Base-by-base conservation (phyloP, 2,888 invertebrate species). In the Nymphalis urticae region DNA sequence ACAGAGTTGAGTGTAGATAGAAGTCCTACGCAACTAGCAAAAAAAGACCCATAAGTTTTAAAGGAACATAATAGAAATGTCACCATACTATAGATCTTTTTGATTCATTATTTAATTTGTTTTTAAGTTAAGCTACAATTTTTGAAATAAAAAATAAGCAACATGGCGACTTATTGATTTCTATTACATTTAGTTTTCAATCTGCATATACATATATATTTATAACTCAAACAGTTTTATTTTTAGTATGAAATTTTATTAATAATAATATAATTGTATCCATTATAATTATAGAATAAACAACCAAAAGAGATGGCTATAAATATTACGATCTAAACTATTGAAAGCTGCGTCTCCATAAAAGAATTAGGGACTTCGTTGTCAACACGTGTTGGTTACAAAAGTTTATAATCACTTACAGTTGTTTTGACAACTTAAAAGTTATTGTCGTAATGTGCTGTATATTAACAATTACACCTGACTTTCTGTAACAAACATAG, bases 241-340 rank as follows among this genome's bases (percentile, higher is more conserved):
- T 68, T 63, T 68, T 60, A 42, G 42, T 56, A 58, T 64, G 32
- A 51, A 56, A 62, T 62, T 47, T 51, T 68, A 53, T 59, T 51
- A 53, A 62, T 68, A 62, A 53, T 68, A 59, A 59, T 65, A 56
- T 63, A 24, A 48, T 36, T 17, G 10, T 48, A 60, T 68, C 19
- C 13, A 19, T 58, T 58, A 42, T 64, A 62, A 69, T 62, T 69
- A 69, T 51, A 6, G 13, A 56, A 36, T 67, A 59, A 68, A 83
- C 79, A 89, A 87, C 85, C 87, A 87, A 86, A 84, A 68, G 62
- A 17, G 47, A 47, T 64, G 24, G 79, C 79, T 82, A 81, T 85
- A 80, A 82, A 84, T 85, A 58, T 58, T 42, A 36, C 8, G 86
- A 81, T 82, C 82, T 87, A 85, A 76, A 76, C 84, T 87, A 88